Conservation (phyloP, 2,113 vertebrate species). For the Bufo gargarizans region DNA sequence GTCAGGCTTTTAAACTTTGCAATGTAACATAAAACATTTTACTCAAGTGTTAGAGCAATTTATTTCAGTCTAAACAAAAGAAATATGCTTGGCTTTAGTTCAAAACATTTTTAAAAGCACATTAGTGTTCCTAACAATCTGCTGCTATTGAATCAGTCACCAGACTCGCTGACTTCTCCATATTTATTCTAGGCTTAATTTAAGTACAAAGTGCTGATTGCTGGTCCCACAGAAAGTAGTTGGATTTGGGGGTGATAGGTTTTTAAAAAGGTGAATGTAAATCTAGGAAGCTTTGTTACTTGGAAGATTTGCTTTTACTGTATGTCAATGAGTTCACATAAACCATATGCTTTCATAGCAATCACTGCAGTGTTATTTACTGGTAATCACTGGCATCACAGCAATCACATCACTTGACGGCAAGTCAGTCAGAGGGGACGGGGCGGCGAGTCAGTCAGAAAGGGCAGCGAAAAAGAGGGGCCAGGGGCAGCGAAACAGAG, state of each 20-base stretch:
- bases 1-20: slow-evolving; percentile 35
- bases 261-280: background rate
- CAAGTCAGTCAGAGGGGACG: too few relatives aligned
- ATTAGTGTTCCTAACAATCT: slow-evolving; percentile 45
- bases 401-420: too few relatives aligned
- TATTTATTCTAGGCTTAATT: slow-evolving; percentile 54
- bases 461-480: too few relatives aligned
- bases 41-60: slow-evolving; percentile 52
- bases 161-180: slow-evolving; percentile 48
- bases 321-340: background rate
- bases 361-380: background rate
- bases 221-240: slow-evolving; percentile 27
- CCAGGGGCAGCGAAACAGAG: too few relatives aligned
- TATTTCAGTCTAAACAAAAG: slow-evolving; percentile 55
- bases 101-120: slow-evolving; percentile 55
- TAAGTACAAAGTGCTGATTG: slow-evolving; percentile 53
- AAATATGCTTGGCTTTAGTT: slow-evolving; percentile 47
- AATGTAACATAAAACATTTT: slow-evolving; percentile 47
- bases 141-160: slow-evolving; percentile 51
- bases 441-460: too few relatives aligned
- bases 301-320: background rate
- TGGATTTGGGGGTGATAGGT: slow-evolving; percentile 10
- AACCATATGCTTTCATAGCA: background rate
- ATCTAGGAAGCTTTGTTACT: background rate
- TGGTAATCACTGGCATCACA: background rate